Percentiles rank a stretch among this genome's conserved stretches.
These are phyloP conservation scores for Girardia tigrina DNA, from an alignment of 2,888 invertebrate species.

Conservation along the genomic window DNA sequence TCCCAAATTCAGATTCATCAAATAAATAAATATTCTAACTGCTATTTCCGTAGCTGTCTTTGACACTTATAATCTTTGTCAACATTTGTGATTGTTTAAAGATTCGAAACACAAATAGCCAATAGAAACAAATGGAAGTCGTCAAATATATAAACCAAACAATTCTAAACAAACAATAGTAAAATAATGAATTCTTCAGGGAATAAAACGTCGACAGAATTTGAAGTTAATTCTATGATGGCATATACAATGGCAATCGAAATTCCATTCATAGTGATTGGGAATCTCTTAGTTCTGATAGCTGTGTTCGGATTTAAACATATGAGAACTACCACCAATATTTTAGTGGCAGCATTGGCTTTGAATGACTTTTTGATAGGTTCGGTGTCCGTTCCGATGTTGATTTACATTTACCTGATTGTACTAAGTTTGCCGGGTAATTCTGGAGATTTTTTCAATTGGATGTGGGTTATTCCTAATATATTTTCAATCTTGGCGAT, in stretches of 20 bases:
- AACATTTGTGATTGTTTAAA: too few species aligned
- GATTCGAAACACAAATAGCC: too few species aligned
- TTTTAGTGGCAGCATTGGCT: constrained; percentile 10
- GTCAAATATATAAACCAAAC: too few species aligned
- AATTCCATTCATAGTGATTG: constrained; percentile 12
- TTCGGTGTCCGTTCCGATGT: background rate
- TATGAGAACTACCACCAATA: background rate
- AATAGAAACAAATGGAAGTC: too few species aligned
- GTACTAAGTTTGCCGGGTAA: background rate
- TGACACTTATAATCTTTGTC: too few species aligned
- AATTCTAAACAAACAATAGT: too few species aligned
- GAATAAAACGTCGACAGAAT: background rate
- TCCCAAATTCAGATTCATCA: too few species aligned
- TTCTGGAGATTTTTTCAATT: background rate
- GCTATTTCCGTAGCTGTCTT: too few species aligned
- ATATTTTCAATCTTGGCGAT: constrained; percentile 9
- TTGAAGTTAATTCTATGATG: background rate
- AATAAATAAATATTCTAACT: too few species aligned
- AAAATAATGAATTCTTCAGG: constrained; percentile 12
- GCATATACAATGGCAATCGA: background rate
- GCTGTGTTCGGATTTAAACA: background rate
- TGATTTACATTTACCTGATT: constrained; percentile 6
- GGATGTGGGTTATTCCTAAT: constrained; percentile 4
- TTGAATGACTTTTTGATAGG: background rate
- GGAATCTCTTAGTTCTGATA: constrained; percentile 1